These are phyloP conservation scores for Megalonaias nervosa DNA, from an alignment of 1,140 invertebrate species.

Conservation along the genomic window DNA sequence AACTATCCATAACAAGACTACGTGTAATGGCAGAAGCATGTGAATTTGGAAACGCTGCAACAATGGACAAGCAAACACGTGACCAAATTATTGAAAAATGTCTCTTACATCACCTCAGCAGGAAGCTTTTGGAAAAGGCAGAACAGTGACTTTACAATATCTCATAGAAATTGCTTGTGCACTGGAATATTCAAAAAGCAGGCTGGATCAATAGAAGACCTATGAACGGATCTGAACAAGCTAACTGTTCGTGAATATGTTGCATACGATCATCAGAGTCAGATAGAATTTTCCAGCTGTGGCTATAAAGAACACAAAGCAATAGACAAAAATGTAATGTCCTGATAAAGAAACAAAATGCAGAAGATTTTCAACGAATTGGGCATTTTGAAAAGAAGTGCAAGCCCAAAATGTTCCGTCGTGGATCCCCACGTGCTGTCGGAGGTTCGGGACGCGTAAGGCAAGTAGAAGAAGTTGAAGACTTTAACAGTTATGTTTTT, in stretches of 20 bases:
- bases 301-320: neutral
- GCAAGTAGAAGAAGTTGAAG: no score
- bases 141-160: conserved; percentile 11
- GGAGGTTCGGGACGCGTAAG: no score
- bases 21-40: conserved; percentile 14
- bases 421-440: no score
- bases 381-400: no score
- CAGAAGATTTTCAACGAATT: neutral
- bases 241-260: neutral
- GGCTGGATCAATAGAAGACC: neutral
- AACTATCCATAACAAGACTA: conserved; percentile 18
- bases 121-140: conserved; percentile 18
- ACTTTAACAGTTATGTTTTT: no score
- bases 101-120: conserved; percentile 4
- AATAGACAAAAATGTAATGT: no score
- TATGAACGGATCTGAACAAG: neutral
- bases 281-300: conserved; percentile 1
- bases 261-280: neutral
- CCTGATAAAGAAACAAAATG: conserved; percentile 3
- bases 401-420: no score
- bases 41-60: conserved; percentile 21
- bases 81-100: conserved; percentile 38
- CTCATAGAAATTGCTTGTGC: conserved; percentile 5
- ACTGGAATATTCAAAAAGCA: conserved; percentile 6
- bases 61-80: conserved; percentile 14